Conservation (phyloP, 1,140 invertebrate genomes). For the Aphelinus atriplicis region DNA sequence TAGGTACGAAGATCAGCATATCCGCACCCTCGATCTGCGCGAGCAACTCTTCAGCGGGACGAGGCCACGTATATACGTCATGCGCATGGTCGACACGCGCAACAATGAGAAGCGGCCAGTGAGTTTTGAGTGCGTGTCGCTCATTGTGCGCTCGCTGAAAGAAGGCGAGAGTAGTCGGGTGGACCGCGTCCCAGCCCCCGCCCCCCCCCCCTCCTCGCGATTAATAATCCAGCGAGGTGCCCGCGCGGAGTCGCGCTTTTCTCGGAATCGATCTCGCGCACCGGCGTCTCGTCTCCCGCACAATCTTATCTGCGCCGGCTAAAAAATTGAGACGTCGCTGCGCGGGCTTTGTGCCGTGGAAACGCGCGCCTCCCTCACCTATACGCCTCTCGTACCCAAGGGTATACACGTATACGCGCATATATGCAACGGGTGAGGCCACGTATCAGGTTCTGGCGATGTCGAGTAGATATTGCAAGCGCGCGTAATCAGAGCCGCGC, state of each 20-base stretch:
- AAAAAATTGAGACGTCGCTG: constrained; percentile 61
- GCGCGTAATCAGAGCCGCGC: constrained; percentile 58
- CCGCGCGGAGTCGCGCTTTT: constrained; percentile 16
- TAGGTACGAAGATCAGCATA: constrained; percentile 47
- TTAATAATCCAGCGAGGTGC: constrained; percentile 27
- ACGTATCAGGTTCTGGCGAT: constrained; percentile 61
- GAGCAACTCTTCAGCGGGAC: not conserved
- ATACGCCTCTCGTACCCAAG: constrained; percentile 44
- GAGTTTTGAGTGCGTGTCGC: no score
- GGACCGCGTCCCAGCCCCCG: no score
- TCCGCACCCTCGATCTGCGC: constrained; percentile 39
- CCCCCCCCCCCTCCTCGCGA: not conserved
- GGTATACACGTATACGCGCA: constrained; percentile 45
- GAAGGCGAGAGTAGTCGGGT: no score
- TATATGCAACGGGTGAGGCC: constrained; percentile 8
- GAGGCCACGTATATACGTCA: no score
- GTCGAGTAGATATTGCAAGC: constrained; percentile 47
- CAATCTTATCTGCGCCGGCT: constrained; percentile 57
- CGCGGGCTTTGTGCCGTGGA: constrained; percentile 48
- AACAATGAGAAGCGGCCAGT: not conserved
- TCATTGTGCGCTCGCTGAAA: not conserved
- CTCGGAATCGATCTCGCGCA: constrained; percentile 38
- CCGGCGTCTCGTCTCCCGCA: constrained; percentile 25
- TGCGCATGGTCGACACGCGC: not conserved
- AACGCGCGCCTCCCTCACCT: no score